These are phyloP conservation scores for Phymastichus coffea DNA, from an alignment of 1,140 invertebrate species.

Conservation along the genomic window DNA sequence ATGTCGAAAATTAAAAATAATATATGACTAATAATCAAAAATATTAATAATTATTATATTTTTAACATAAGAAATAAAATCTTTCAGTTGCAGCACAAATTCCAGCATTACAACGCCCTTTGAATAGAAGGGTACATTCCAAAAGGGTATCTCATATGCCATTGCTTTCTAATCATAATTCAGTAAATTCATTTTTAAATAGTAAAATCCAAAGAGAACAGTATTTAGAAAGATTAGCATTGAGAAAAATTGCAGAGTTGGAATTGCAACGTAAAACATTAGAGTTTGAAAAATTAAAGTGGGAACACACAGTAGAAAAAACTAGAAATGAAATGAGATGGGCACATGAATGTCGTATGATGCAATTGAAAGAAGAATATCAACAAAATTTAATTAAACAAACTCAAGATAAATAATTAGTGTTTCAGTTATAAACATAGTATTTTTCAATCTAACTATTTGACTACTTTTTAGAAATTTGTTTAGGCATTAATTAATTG, in stretches of 20 bases:
- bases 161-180: slow-evolving; percentile 19
- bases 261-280: slow-evolving; percentile 44
- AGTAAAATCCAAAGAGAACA: slow-evolving; percentile 46
- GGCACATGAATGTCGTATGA: slow-evolving; percentile 43
- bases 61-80: too few species aligned
- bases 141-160: slow-evolving; percentile 36
- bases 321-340: slow-evolving; percentile 40
- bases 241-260: slow-evolving; percentile 40
- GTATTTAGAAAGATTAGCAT: slow-evolving; percentile 38
- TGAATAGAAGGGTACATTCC: slow-evolving; percentile 31
- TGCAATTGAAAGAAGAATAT: slow-evolving; percentile 44
- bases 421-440: too few species aligned
- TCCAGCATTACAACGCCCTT: slow-evolving; percentile 12
- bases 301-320: slow-evolving; percentile 45
- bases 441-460: too few species aligned
- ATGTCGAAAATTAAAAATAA: too few species aligned
- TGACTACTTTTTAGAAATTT: too few species aligned
- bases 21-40: slow-evolving; percentile 1
- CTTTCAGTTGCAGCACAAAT: slow-evolving; percentile 24
- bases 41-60: too few species aligned
- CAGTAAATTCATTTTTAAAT: slow-evolving; percentile 34
- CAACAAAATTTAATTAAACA: slow-evolving; percentile 38
- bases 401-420: slow-evolving; percentile 16
- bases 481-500: too few species aligned
- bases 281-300: slow-evolving; percentile 43